phyloP scores from a whole-genome alignment of 2,888 invertebrate species.

The Torymus tubicola region DNA sequence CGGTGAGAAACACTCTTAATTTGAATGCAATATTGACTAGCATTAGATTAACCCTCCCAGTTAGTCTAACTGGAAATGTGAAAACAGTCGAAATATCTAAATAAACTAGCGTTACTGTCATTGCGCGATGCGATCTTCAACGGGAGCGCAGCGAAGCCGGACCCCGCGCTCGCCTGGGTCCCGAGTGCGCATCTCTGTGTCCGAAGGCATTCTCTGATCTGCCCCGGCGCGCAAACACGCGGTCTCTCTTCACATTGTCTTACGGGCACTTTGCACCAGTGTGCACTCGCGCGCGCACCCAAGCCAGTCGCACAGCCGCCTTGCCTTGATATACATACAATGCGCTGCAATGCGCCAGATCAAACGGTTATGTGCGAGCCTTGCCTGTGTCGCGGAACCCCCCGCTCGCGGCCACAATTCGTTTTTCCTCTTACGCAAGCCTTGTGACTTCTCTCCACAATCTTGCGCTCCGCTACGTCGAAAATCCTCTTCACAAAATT shows the following conservation, averaged over 20 bases:
- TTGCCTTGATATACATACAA: slow-evolving; percentile 73
- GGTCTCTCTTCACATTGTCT: slow-evolving; percentile 61
- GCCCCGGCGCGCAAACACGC: slow-evolving; percentile 19
- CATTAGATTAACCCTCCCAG: no score
- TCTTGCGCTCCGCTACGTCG: no score
- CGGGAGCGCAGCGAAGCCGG: no score
- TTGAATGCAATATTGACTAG: no score
- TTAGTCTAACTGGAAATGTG: no score
- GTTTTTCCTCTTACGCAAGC: slow-evolving; percentile 17
- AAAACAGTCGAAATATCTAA: no score
- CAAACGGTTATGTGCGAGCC: slow-evolving; percentile 56
- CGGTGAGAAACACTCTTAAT: no score
- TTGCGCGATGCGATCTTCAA: not conserved
- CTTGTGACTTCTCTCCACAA: no score
- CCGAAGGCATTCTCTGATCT: no score
- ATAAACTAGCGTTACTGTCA: not conserved
- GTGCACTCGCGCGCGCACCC: slow-evolving; percentile 42
- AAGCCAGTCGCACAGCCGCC: slow-evolving; percentile 44
- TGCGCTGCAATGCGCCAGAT: slow-evolving; percentile 67
- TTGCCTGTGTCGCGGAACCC: slow-evolving; percentile 32
- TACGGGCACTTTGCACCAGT: slow-evolving; percentile 47
- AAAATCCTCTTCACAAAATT: no score
- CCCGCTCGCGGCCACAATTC: slow-evolving; percentile 6
- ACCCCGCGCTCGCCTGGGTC: no score
- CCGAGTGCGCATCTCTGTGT: no score